Base-by-base conservation (phyloP, 2,888 invertebrate species). In the Agonum fuliginosum region DNA sequence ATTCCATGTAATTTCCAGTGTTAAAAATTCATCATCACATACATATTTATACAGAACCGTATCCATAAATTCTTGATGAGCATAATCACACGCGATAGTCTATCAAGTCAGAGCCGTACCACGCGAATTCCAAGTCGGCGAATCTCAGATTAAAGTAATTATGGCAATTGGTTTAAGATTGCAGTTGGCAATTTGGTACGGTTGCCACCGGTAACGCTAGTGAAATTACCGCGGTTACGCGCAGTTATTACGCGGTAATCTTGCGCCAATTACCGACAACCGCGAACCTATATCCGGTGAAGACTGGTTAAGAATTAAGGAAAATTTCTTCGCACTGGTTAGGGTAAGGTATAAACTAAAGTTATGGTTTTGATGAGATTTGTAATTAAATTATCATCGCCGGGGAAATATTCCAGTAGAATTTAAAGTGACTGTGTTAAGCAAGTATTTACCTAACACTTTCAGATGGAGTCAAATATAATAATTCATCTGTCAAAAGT, bases 151-250 rank as follows among this genome's bases (percentile, higher is more conserved):
- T 51, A 72, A 51, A 22, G 12, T 54, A 72, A 72, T 54, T 51
- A 72, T 27, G 22, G 27, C 71, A 48, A 70, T 70, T 70, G 70
- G 70, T 48, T 48, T 27, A 62, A 62, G 62, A 62, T 62, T 30
- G 30, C 62, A 34, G 37, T 20, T 8, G 19, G 20, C 19, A 46
- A 46, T 70, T 70, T 70, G 41, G 46, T 71, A 22, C 20, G 22
- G 37, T 22, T 69, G 69, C 69, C 30, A 34, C 17, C 17, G 70
- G 70, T 70, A 70, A 70, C 17, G 30, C 14, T 24, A 17, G 30
- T 41, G 34, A 72, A 72, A 72, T 72, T 72, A 72, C 70, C 72
- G 22, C 62, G 62, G 71, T 71, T 51, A 74, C 30, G 41, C 58
- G 19, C 43, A 19, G 43, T 74, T 37, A 74, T 74, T 74, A 74